These are phyloP conservation scores for Gymnothorax javanicus DNA, from an alignment of 2,797 vertebrate species.

Conservation along the genomic window DNA sequence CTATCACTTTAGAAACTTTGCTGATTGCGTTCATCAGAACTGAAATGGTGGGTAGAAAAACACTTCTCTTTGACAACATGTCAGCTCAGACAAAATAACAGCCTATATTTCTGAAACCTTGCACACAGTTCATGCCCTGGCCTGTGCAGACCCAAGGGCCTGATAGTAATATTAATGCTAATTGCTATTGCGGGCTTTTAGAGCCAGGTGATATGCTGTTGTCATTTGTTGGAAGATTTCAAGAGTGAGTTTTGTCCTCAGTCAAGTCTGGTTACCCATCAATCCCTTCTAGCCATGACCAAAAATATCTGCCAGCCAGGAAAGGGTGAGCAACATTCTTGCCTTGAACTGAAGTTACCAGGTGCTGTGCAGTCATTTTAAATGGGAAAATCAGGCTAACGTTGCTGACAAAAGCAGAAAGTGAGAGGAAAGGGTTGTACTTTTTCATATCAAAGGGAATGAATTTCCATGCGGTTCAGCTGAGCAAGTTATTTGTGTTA, in stretches of 20 bases:
- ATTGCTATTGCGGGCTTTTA: not conserved
- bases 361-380: not conserved
- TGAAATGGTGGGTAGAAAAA: not conserved
- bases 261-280: not conserved
- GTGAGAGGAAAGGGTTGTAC: not conserved
- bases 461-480: not conserved
- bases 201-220: not conserved
- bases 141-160: not conserved
- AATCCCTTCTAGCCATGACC: too few species aligned
- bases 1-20: not conserved
- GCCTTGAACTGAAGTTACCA: not conserved
- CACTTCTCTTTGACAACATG: not conserved
- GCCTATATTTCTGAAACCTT: not conserved
- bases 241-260: conserved; percentile 5
- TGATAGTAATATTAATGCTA: conserved; percentile 2
- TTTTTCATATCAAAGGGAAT: not conserved
- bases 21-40: not conserved
- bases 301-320: not conserved
- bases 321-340: not conserved
- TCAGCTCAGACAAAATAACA: conserved; percentile 1
- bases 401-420: not conserved
- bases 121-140: not conserved
- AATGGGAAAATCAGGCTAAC: not conserved
- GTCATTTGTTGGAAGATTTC: not conserved
- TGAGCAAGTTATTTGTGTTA: not conserved